Evolutionary conservation across 53 echinoderm and acorn worm genomes (phyloP).

Genomic region (Holothuria leucospilota): DNA sequence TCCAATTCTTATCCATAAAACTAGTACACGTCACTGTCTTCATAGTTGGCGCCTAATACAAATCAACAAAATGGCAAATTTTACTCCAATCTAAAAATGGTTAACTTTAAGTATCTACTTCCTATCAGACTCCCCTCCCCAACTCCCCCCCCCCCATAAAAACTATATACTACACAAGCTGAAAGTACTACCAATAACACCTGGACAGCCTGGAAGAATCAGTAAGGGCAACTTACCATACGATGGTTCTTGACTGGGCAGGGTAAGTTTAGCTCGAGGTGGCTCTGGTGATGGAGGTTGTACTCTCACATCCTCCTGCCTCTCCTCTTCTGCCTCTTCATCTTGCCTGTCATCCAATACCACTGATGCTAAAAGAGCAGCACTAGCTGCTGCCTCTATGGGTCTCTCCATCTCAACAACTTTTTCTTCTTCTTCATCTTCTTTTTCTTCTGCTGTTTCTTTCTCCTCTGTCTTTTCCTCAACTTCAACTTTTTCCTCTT

Average conservation of each 20-base stretch:
- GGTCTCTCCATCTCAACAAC: neutral
- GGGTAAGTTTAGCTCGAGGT: conserved; percentile 4
- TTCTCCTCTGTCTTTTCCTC: neutral
- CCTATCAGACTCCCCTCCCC: too few species aligned
- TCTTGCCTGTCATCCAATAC: conserved; percentile 15
- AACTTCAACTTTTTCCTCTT: neutral
- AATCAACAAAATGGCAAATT: too few species aligned
- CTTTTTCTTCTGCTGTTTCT: neutral
- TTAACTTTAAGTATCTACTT: too few species aligned
- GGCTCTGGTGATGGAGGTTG: neutral
- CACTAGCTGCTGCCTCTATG: conserved; percentile 11
- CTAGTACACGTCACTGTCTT: too few species aligned
- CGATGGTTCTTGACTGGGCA: neutral
- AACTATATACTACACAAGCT: too few species aligned
- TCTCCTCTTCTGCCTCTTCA: conserved; percentile 3
- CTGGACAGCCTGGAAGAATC: too few species aligned
- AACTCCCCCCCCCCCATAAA: too few species aligned
- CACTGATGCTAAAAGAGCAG: conserved; percentile 22
- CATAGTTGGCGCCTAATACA: too few species aligned
- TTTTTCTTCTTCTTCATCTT: neutral
- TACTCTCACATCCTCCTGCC: neutral
- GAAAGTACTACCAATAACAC: too few species aligned
- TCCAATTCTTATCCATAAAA: too few species aligned
- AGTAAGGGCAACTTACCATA: neutral
- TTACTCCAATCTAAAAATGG: too few species aligned